phyloP scores from a whole-genome alignment of 1,140 invertebrate species.

The Daktulosphaira vitifoliae region DNA sequence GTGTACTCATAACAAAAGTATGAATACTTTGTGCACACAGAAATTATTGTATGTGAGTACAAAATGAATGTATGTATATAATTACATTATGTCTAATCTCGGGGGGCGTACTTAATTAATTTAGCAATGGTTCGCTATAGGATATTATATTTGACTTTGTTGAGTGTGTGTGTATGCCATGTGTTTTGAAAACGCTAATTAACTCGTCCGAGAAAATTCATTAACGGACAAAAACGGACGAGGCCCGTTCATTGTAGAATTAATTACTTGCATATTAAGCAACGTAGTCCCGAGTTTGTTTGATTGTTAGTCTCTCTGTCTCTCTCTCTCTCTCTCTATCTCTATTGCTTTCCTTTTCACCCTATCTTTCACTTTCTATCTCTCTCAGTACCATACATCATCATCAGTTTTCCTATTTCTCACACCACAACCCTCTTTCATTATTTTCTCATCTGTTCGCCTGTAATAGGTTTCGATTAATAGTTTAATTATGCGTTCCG shows the following conservation, averaged over 20 bases:
- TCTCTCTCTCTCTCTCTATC: neutral
- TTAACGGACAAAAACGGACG: slow-evolving; percentile 30
- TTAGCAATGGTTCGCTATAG: neutral
- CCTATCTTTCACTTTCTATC: neutral
- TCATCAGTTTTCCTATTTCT: neutral
- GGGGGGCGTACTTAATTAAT: slow-evolving; percentile 1
- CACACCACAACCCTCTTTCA: neutral
- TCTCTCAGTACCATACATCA: neutral
- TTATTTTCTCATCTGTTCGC: slow-evolving; percentile 12
- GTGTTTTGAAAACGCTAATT: slow-evolving; percentile 32
- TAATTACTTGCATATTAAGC: slow-evolving; percentile 32
- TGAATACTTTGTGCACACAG: no score
- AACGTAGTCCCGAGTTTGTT: slow-evolving; percentile 19
- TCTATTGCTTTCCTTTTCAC: neutral
- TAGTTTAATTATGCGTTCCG: slow-evolving; percentile 29
- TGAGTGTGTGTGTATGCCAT: slow-evolving; percentile 3
- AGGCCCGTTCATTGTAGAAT: slow-evolving; percentile 21
- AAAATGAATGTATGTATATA: no score
- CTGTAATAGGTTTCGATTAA: slow-evolving; percentile 15
- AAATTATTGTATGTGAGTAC: no score
- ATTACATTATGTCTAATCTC: neutral
- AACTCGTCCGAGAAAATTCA: slow-evolving; percentile 29
- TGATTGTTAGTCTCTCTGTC: slow-evolving; percentile 13
- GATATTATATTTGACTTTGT: slow-evolving; percentile 27
- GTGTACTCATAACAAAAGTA: no score